Base-by-base conservation (phyloP, 2,888 invertebrate species). In the Poecilobothrus nobilitatus region DNA sequence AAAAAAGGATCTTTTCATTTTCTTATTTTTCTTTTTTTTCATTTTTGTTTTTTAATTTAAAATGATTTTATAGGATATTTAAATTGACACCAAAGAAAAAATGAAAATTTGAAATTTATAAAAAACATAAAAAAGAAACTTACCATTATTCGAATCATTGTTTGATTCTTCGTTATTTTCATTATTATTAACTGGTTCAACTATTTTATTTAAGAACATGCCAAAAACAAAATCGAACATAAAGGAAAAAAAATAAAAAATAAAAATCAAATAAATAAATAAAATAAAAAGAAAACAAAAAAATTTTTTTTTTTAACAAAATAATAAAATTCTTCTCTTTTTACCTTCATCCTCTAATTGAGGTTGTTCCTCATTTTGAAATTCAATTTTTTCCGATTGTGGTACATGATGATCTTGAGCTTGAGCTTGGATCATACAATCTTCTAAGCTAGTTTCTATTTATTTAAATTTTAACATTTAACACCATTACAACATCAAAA, bases 381-480 rank as follows among this genome's bases (percentile, higher is more conserved):
- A 76, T 74, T 80, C 80, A 72, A 81, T 76, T 73, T 65, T 33
- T 20, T 65, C 65, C 10, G 65, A 71, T 72, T 71, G 70, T 68
- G 71, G 69, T 62, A 79, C 68, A 66, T 71, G 68, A 75, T 85
- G 76, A 63, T 76, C 76, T 71, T 78, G 77, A 53, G 79, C 79
- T 71, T 80, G 78, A 71, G 82, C 86, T 84, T 87, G 86, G 80
- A 85, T 84, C 76, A 85, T 86, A 80, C 87, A 86, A 74, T 86
- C 84, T 79, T 89, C 89, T 83, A 86, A 84, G 79, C 84, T 86
- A 80, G 87, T 85, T 83, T 89, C 89, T 87, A 83, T 68, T 75
- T 65, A 67, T 66, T 37, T 37, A 10, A 37, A 10, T 37, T 37
- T 37, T 12, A 37, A 18, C n/a, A 53, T 18, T 6, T 15, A 53